Evolutionary conservation across 2,113 vertebrate genomes (phyloP), one percentile per base, ranked within the genome.

Genomic region (Cnemophilus loriae): DNA sequence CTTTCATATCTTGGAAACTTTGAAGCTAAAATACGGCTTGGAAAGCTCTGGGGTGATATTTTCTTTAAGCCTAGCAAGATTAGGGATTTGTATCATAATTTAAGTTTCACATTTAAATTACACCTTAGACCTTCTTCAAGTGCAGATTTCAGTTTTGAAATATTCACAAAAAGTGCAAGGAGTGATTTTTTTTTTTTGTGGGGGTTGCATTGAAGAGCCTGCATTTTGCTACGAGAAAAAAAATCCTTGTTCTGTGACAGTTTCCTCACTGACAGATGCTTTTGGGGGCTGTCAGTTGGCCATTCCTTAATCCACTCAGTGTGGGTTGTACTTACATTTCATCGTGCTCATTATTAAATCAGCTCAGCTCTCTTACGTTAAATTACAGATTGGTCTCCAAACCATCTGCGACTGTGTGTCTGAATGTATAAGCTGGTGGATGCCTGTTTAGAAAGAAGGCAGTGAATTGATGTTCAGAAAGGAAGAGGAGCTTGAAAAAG

Each of bases 231-330:
- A 21, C 2, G 3, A 77, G 37, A 59, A 73, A 78, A 78, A 95
- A 77, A n/a, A 39, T 37, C 33, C 47, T 60, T 44, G 10, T 49
- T 93, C 33, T 63, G 20, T 50, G 30, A 20, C 10, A 10, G 17
- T 52, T 64, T 59, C 9, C 28, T 76, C 67, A 23, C 24, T 82
- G 65, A 78, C 82, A 90, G 81, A 94, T 95, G 78, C 16, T 79
- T 87, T 60, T 52, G 61, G 82, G 44, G 69, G 16, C 94, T 97
- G 92, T 79, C 74, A 93, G 82, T 79, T 91, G 95, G 82, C 85
- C 67, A 79, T 79, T 90, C 78, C 46, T 87, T 95, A 96, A 96
- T 93, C 90, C 87, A 60, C 39, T 91, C 95, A 93, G 12, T 30
- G 78, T 69, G 85, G 30, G 24, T 65, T 68, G 74, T 65, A 64